phyloP scores from a whole-genome alignment of 2,113 vertebrate genomes.

The Syngnathus scovelli region DNA sequence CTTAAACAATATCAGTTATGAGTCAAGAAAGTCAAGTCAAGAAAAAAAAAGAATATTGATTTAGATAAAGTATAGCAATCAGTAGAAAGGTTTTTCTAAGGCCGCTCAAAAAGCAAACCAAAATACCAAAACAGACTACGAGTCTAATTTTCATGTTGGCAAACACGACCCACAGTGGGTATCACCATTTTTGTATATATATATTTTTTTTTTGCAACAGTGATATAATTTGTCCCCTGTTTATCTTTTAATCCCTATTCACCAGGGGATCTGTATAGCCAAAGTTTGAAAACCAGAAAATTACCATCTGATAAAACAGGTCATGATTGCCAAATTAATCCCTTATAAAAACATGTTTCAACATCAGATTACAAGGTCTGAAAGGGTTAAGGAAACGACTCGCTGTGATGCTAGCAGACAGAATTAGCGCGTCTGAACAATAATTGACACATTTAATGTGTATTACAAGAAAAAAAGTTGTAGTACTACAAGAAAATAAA shows the following conservation, averaged over 20 bases:
- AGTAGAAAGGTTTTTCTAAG: too few relatives aligned
- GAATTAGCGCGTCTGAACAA: slow-evolving; percentile 8
- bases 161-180: slow-evolving; percentile 18
- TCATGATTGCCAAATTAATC: slow-evolving; percentile 73
- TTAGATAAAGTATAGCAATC: too few relatives aligned
- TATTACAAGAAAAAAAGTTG: not conserved
- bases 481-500: not conserved
- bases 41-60: too few relatives aligned
- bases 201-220: not conserved
- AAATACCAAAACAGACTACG: not conserved
- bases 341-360: slow-evolving; percentile 67
- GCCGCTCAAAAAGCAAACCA: not conserved
- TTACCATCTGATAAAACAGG: slow-evolving; percentile 63
- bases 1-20: too few relatives aligned
- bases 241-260: slow-evolving; percentile 62
- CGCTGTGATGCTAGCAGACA: slow-evolving; percentile 10
- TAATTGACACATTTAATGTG: too few relatives aligned
- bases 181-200: not conserved
- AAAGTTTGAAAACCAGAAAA: slow-evolving; percentile 60
- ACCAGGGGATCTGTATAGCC: slow-evolving; percentile 50
- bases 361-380: slow-evolving; percentile 58
- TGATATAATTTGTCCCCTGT: slow-evolving; percentile 35
- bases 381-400: slow-evolving; percentile 40
- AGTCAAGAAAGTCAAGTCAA: too few relatives aligned
- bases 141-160: slow-evolving; percentile 16